A percentile compares a stretch with the other conserved stretches of the same genome.
Evolutionary conservation across 2,888 invertebrate genomes (phyloP).

Genomic region (Branchipolynoe longqiensis): DNA sequence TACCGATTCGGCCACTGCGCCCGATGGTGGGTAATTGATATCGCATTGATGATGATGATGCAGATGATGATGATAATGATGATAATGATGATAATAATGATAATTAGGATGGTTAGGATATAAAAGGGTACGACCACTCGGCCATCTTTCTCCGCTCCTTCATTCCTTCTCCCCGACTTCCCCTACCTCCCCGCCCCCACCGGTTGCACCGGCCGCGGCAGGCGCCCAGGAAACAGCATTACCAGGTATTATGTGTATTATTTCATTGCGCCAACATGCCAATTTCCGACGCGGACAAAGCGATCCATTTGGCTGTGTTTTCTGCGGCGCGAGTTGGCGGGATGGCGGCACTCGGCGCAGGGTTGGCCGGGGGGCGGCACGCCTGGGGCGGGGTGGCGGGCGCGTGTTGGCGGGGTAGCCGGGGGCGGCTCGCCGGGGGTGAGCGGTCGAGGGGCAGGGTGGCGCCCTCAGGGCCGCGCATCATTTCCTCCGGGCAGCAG

Average conservation of each 20-base stretch:
- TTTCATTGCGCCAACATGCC: conserved; percentile 12
- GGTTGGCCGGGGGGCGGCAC: conserved; percentile 28
- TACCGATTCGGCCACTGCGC: too few species aligned
- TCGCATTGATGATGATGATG: too few species aligned
- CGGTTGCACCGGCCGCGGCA: neutral
- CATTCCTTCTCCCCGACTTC: neutral
- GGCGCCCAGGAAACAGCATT: conserved; percentile 9
- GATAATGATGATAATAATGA: too few species aligned
- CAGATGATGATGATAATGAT: too few species aligned
- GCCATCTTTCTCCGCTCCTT: too few species aligned
- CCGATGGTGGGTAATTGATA: too few species aligned
- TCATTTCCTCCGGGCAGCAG: neutral
- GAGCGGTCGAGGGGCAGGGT: neutral
- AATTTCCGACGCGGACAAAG: neutral
- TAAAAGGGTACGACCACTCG: too few species aligned
- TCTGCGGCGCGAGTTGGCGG: too few species aligned
- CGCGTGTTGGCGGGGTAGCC: too few species aligned
- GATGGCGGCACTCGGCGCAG: neutral
- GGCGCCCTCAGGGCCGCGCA: neutral
- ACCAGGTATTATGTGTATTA: conserved; percentile 30
- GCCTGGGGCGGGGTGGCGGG: neutral
- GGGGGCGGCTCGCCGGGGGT: neutral
- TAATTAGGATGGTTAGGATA: too few species aligned
- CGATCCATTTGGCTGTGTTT: neutral
- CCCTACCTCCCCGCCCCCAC: neutral